These are phyloP conservation scores for Panzeria rudis DNA, from an alignment of 2,888 invertebrate species.

Conservation along the genomic window DNA sequence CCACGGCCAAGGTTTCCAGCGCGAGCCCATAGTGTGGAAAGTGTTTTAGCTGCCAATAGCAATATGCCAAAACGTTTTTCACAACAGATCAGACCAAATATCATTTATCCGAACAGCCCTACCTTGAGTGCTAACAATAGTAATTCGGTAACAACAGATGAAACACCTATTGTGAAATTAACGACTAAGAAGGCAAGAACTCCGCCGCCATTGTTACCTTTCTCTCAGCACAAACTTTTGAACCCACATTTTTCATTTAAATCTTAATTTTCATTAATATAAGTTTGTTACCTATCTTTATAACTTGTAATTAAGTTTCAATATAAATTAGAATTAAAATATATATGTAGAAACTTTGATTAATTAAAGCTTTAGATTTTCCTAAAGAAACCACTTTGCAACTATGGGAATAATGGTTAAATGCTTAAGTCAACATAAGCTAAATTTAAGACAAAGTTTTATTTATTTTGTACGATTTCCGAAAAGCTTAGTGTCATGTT, in stretches of 20 bases:
- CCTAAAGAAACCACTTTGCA: too few relatives aligned
- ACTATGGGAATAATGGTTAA: too few relatives aligned
- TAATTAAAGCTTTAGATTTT: too few relatives aligned
- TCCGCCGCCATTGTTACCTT: slow-evolving; percentile 52
- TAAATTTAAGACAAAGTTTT: too few relatives aligned
- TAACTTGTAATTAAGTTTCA: too few relatives aligned
- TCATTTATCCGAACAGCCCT: slow-evolving; percentile 53
- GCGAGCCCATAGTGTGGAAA: background rate
- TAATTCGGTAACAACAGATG: slow-evolving; percentile 47
- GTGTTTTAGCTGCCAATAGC: background rate
- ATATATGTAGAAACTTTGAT: too few relatives aligned
- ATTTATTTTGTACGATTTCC: too few relatives aligned
- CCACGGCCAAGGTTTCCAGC: slow-evolving; percentile 32
- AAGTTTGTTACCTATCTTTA: background rate
- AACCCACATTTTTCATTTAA: slow-evolving; percentile 31
- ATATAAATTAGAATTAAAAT: too few relatives aligned
- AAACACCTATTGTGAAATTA: background rate
- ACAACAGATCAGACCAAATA: slow-evolving; percentile 46
- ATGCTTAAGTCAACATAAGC: too few relatives aligned
- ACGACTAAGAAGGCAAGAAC: slow-evolving; percentile 29
- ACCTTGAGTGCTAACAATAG: slow-evolving; percentile 58
- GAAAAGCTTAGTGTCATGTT: too few relatives aligned
- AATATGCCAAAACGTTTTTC: slow-evolving; percentile 43
- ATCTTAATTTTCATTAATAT: slow-evolving; percentile 5
- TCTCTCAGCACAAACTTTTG: slow-evolving; percentile 31